Evolutionary conservation across 2,113 vertebrate species (phyloP).

Genomic region (Vombatus ursinus): DNA sequence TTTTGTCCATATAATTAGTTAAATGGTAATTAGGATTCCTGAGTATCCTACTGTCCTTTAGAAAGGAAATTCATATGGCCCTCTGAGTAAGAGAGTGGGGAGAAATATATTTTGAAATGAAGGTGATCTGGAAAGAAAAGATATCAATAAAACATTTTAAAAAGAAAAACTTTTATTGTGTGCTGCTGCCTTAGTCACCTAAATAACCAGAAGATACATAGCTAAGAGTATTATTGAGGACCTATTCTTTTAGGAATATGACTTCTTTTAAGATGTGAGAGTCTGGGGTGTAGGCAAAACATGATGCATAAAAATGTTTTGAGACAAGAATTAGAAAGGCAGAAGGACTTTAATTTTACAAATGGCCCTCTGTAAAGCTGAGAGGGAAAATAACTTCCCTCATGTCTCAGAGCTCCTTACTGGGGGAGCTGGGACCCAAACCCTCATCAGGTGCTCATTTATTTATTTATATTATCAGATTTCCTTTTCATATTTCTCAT

Average conservation of each 20-base stretch:
- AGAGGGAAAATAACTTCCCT: background rate
- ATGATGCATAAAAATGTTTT: background rate
- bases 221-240: background rate
- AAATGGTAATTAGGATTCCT: background rate
- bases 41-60: background rate
- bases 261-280: background rate
- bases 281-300: background rate
- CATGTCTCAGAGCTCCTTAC: background rate
- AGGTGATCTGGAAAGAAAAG: background rate
- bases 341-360: background rate
- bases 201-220: background rate
- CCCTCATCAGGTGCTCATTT: background rate
- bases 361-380: background rate
- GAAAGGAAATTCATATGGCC: background rate
- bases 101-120: background rate
- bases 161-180: background rate
- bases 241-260: background rate
- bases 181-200: background rate
- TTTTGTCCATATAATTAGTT: background rate
- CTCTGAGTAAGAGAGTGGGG: background rate
- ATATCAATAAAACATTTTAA: background rate
- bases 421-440: background rate
- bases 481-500: background rate
- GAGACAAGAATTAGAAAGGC: background rate
- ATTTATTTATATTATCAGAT: background rate